phyloP scores from a whole-genome alignment of 2,888 invertebrate species.

The Brassicogethes aeneus region DNA sequence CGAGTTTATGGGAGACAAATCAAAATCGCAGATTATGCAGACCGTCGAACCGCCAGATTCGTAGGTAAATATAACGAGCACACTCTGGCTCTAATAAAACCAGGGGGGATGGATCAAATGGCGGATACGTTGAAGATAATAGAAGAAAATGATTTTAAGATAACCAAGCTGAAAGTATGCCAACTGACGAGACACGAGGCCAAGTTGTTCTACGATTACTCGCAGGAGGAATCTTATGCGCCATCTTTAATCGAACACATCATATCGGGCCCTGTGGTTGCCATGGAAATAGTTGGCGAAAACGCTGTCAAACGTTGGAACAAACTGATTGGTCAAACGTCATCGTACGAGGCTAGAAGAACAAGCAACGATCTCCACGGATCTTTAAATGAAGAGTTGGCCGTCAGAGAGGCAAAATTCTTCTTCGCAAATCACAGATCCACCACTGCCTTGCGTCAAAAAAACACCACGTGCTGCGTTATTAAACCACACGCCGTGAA shows the following conservation, averaged over 20 bases:
- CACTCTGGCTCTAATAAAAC: conserved; percentile 73
- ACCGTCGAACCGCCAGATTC: conserved; percentile 55
- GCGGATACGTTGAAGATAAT: conserved; percentile 68
- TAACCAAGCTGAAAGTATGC: conserved; percentile 57
- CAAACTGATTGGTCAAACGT: conserved; percentile 52
- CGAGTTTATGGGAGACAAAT: conserved; percentile 66
- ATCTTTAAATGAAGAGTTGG: conserved; percentile 48
- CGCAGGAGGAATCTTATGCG: conserved; percentile 50
- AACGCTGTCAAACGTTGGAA: conserved; percentile 53
- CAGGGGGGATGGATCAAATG: conserved; percentile 55
- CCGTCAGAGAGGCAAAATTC: conserved; percentile 47
- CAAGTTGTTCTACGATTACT: conserved; percentile 50
- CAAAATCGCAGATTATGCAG: conserved; percentile 64
- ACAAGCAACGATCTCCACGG: conserved; percentile 63
- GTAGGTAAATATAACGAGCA: conserved; percentile 56
- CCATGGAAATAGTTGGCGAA: conserved; percentile 65
- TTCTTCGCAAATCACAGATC: conserved; percentile 47
- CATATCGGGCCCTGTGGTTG: conserved; percentile 59
- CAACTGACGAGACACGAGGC: conserved; percentile 56
- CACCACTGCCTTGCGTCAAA: conserved; percentile 46
- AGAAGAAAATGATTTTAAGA: conserved; percentile 45
- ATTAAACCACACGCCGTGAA: conserved; percentile 86
- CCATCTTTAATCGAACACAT: conserved; percentile 58
- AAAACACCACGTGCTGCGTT: conserved; percentile 69
- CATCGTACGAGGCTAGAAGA: conserved; percentile 52